A percentile compares a stretch with the other conserved stretches of the same genome.
Conservation (phyloP, 2,888 invertebrate species). For the Cephus pulcher region DNA sequence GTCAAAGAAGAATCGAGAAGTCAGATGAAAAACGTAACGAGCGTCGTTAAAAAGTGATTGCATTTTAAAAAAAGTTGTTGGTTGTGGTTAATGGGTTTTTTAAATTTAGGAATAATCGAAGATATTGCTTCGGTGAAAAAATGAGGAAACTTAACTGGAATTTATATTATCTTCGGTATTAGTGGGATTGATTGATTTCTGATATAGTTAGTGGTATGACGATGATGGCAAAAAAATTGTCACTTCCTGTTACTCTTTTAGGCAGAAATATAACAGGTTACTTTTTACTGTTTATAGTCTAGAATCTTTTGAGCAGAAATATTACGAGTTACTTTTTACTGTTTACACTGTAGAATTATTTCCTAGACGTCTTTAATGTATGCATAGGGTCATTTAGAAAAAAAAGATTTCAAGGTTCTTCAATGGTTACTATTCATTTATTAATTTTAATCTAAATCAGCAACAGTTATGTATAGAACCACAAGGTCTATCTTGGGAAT, state of each 20-base stretch:
- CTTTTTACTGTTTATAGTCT: background rate
- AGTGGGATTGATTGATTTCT: background rate
- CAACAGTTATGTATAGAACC: background rate
- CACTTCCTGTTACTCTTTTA: background rate
- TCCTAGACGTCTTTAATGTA: background rate
- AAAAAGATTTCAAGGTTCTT: background rate
- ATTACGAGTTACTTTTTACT: no score
- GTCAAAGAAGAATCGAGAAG: background rate
- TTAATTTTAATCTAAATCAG: background rate
- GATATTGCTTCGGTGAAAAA: background rate
- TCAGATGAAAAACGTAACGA: background rate
- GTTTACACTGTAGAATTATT: background rate
- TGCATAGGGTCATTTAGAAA: background rate
- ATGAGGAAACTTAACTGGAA: background rate
- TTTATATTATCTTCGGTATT: background rate
- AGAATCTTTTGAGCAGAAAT: no score
- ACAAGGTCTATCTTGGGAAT: background rate
- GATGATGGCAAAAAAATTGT: background rate
- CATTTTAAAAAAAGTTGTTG: background rate
- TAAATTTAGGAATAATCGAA: background rate
- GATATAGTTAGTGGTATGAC: background rate
- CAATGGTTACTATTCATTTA: background rate
- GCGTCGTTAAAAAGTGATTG: background rate
- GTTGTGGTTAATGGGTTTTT: background rate
- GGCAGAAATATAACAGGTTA: background rate